Evolutionary conservation across 1,140 invertebrate genomes (phyloP), one percentile per base, ranked within the genome.

Genomic region (Philopotamus ludificatus): DNA sequence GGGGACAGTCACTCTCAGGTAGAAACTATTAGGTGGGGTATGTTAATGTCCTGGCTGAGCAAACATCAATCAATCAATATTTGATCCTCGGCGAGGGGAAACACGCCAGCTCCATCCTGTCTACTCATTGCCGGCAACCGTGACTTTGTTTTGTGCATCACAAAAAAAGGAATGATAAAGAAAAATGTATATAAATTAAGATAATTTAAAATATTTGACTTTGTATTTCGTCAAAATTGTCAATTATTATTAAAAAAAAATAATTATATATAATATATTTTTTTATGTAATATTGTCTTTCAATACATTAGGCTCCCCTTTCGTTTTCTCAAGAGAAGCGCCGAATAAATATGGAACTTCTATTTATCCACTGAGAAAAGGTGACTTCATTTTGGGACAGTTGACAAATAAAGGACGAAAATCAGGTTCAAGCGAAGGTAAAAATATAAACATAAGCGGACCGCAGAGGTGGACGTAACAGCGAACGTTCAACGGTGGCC

Each of bases 61-160:
- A 70, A 70, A 70, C 68, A 70, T 64, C 68, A 70, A 70, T 70
- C 68, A 70, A 70, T 70, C 68, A 70, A 70, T 67, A 70, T 70
- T 70, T 67, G 65, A 64, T 70, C 59, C 60, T 50, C 26, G 61
- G 10, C 34, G 39, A 54, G 4, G 44, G 22, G 7, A 34, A 34
- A 55, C 22, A 16, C 53, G 26, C 16, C 25, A n/a, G 42, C 23
- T 25, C 16, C 25, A 16, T 55, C 42, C 39, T 25, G 55, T 34
- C 58, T 45, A 18, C 25, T 41, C 22, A 45, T 10, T 61, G n/a
- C n/a, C n/a, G n/a, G n/a, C n/a, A n/a, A n/a, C n/a, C n/a, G n/a
- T n/a, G n/a, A n/a, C n/a, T n/a, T n/a, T n/a, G n/a, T n/a, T n/a
- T n/a, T n/a, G n/a, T n/a, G n/a, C n/a, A n/a, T n/a, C n/a, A n/a